phyloP scores from a whole-genome alignment of 2,888 invertebrate genomes.

The Acleris laterana region DNA sequence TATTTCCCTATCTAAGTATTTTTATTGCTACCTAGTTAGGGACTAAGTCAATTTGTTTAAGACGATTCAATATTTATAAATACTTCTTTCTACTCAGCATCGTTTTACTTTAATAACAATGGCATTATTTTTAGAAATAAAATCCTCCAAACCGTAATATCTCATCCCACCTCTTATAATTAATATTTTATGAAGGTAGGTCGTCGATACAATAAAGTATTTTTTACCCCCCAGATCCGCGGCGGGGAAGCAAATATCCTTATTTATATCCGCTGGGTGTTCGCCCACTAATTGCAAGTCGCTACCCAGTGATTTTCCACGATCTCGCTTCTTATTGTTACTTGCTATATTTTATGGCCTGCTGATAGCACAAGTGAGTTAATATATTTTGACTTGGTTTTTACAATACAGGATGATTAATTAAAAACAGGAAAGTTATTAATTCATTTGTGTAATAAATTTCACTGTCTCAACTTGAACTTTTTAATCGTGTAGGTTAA shows the following conservation, averaged over 20 bases:
- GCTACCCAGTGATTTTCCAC: conserved; percentile 78
- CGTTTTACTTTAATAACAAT: too few species aligned
- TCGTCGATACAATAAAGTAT: conserved; percentile 62
- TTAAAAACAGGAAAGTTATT: neutral
- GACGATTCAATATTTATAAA: too few species aligned
- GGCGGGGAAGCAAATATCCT: conserved; percentile 69
- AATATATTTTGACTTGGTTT: conserved; percentile 18
- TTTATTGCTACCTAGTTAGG: too few species aligned
- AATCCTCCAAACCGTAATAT: neutral
- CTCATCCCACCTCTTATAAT: neutral
- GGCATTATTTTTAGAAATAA: too few species aligned
- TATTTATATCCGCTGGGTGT: conserved; percentile 82
- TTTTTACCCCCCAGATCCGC: conserved; percentile 67
- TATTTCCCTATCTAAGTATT: too few species aligned
- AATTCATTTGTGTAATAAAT: neutral
- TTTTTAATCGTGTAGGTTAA: too few species aligned
- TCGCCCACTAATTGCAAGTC: conserved; percentile 76
- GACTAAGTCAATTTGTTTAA: too few species aligned
- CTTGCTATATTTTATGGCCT: conserved; percentile 63
- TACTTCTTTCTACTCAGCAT: too few species aligned
- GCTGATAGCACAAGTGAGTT: conserved; percentile 50
- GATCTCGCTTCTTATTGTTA: conserved; percentile 71
- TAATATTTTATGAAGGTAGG: conserved; percentile 11
- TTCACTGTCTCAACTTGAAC: too few species aligned
- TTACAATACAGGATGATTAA: neutral